Percentiles rank a stretch among this genome's conserved stretches.
Conservation (phyloP, 2,888 invertebrate genomes). For the Synanthedon tipuliformis region DNA sequence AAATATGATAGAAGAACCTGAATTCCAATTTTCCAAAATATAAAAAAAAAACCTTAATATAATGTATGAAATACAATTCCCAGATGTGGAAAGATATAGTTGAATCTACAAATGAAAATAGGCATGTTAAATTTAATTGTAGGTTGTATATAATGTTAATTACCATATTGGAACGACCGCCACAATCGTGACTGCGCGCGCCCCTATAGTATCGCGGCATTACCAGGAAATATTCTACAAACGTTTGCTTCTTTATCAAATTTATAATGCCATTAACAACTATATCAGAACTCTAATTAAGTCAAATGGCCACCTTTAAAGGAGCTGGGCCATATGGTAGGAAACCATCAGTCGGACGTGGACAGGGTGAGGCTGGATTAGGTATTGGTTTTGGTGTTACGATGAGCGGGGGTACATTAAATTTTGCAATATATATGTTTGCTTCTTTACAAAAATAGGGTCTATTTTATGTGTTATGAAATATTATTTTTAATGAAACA, state of each 20-base stretch:
- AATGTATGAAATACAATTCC: too few species aligned
- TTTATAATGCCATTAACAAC: slow-evolving; percentile 10
- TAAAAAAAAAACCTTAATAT: too few species aligned
- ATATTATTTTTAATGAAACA: too few species aligned
- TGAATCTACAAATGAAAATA: too few species aligned
- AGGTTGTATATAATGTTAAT: not conserved
- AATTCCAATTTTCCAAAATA: too few species aligned
- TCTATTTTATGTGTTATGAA: too few species aligned
- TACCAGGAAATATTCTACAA: not conserved
- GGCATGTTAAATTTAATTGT: too few species aligned
- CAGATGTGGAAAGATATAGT: too few species aligned
- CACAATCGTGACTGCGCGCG: not conserved
- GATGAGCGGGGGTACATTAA: too few species aligned
- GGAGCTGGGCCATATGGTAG: not conserved
- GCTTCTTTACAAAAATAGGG: too few species aligned
- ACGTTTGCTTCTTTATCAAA: slow-evolving; percentile 7
- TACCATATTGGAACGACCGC: not conserved
- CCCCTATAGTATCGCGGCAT: not conserved
- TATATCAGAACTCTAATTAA: slow-evolving; percentile 8
- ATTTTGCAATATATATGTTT: too few species aligned
- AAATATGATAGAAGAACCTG: too few species aligned
- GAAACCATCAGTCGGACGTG: slow-evolving; percentile 1
- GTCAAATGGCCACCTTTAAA: not conserved
- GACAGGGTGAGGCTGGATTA: not conserved
- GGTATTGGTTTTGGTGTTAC: not conserved